These are phyloP conservation scores for Silvanus unidentatus DNA, from an alignment of 2,888 invertebrate species.

Conservation along the genomic window DNA sequence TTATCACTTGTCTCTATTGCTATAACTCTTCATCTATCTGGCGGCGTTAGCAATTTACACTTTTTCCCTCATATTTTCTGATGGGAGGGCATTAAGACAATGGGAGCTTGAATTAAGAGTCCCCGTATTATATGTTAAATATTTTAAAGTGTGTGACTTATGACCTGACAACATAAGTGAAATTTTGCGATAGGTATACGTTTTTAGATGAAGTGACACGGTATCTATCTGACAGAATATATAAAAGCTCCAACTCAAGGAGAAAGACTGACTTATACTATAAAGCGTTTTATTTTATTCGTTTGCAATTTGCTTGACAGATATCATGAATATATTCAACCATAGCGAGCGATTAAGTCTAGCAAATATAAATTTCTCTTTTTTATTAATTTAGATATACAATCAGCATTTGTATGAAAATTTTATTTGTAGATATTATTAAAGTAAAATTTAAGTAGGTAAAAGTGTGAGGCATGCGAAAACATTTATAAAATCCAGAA, in stretches of 20 bases:
- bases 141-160: constrained; percentile 21
- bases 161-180: constrained; percentile 27
- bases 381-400: too few relatives aligned
- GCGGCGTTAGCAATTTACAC: too few relatives aligned
- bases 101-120: too few relatives aligned
- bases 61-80: neutral
- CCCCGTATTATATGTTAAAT: constrained; percentile 12
- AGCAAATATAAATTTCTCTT: too few relatives aligned
- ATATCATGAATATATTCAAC: constrained; percentile 2
- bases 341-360: too few relatives aligned
- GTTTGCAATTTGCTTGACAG: constrained; percentile 1
- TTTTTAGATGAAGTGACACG: constrained; percentile 21
- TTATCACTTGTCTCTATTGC: constrained; percentile 45
- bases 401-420: too few relatives aligned
- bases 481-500: too few relatives aligned
- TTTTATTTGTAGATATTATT: too few relatives aligned
- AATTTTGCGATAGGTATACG: constrained; percentile 26
- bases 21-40: constrained; percentile 45
- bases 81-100: neutral
- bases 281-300: constrained; percentile 6
- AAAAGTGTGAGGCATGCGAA: too few relatives aligned
- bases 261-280: constrained; percentile 4
- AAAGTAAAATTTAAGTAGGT: too few relatives aligned
- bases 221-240: constrained; percentile 16
- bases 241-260: constrained; percentile 10